Base-by-base conservation (phyloP, 2,888 invertebrate genomes). In the Trissonchulus sp. region DNA sequence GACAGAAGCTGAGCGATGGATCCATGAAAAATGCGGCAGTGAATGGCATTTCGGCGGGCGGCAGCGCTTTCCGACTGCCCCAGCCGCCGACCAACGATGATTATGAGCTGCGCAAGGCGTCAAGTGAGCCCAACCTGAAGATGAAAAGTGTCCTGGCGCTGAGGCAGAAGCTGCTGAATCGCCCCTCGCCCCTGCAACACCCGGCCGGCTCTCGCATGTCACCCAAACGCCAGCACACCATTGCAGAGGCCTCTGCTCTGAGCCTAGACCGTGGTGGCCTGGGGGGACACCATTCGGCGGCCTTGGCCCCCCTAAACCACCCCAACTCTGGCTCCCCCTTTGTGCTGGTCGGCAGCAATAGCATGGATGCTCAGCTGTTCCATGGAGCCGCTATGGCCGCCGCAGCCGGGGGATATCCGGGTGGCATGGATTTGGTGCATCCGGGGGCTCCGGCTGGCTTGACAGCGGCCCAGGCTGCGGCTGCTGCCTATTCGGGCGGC, bases 101-200 rank as follows among this genome's bases (percentile, higher is more conserved):
- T 28, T 48, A 65, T 33, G 65, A 74, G 36, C 60, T 74, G 74
- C 73, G 62, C 15, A 72, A 60, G 36, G 83, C 83, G 28, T 82
- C 82, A 78, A 79, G 79, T 37, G 83, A 83, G 76, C 83, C 83
- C 8, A 84, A 83, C 72, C 77, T 83, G 75, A 84, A 83, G 69
- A 83, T 83, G 83, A 77, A 73, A 28, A n/a, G 28, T 28, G 63
- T 34, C 34, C 36, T 37, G 63, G 73, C 73, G 8, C 38, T 74
- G 74, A 8, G 74, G 30, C 65, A 28, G 30, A 63, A 63, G 65
- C 65, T 63, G 65, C 15, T 63, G 65, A 3, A 63, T 63, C 65
- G 65, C 8, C 65, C 31, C 3, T 23, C 65, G 15, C 28, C 65
- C n/a, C 3, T 63, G 3, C 65, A 63, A 30, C 8, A 28, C 30